A percentile compares a stretch with the other conserved stretches of the same genome.
Conservation (phyloP, 2,797 vertebrate species). For the Eulemur mongoz region DNA sequence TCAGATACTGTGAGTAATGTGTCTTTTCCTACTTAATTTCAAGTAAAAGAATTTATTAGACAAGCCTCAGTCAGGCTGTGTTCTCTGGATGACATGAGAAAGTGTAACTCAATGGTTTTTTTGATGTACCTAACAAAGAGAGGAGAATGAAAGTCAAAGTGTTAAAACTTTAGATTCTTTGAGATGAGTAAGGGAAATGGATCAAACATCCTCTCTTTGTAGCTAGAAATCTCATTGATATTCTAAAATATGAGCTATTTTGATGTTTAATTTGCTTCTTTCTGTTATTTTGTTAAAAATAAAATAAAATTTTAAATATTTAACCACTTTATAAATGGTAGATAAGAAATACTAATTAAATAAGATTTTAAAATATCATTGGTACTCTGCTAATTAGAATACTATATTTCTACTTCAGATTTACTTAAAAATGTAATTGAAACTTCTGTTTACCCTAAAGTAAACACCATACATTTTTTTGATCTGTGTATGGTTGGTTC, state of each 20-base stretch:
- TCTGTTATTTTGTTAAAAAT: slow-evolving; percentile 14
- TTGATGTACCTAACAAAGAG: neutral
- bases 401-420: neutral
- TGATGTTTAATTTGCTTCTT: neutral
- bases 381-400: neutral
- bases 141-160: neutral
- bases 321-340: neutral
- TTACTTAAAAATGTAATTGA: slow-evolving; percentile 28
- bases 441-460: neutral
- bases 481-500: neutral
- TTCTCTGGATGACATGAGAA: neutral
- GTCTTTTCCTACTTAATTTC: neutral
- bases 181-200: neutral
- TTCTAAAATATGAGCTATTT: neutral
- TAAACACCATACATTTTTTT: neutral
- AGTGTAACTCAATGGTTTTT: neutral
- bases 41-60: neutral
- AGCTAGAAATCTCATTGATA: neutral
- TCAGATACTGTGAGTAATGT: neutral
- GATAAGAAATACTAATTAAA: neutral
- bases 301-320: slow-evolving; percentile 5
- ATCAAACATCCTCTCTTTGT: neutral
- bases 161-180: neutral
- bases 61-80: neutral
- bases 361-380: neutral